Evolutionary conservation across 1,140 invertebrate genomes (phyloP), one percentile per base, ranked within the genome.

Genomic region (Phymastichus coffea): DNA sequence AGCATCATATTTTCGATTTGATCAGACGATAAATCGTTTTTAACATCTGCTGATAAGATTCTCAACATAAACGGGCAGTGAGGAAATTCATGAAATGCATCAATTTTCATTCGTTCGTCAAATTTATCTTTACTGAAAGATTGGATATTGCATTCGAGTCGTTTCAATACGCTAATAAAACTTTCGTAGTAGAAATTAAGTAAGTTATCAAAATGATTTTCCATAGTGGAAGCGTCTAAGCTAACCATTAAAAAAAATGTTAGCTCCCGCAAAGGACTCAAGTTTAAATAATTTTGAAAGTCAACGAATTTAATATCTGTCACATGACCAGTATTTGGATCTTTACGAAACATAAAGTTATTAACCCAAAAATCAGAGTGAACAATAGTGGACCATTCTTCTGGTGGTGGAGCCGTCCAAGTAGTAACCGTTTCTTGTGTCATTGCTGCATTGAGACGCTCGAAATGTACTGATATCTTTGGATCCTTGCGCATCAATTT

Each of bases 311-410:
- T 87, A 4, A 85, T 63, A 37, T 81, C 76, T 0, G 74, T 61
- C 0, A 82, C 74, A 17, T 69, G 56, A 0, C 71, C 75, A 9
- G 43, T 38, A 1, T 53, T 30, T 8, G 67, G 63, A 63, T 79
- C 66, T 4, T 67, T 49, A 4, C 70, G 73, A 44, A 81, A 81
- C 72, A 88, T 79, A 2, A 86, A 76, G 62, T 88, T 88, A 63
- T 86, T 87, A 4, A 81, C 74, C 86, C 86, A 87, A 40, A 85
- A 79, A 69, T 88, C 86, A 0, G 80, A 73, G 52, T 87, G 86
- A 2, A 79, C 70, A 20, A 84, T 80, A 0, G 80, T 82, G 0
- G 76, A 77, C 71, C 80, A 86, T 0, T 75, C 72, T 44, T 81
- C 78, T 0, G 67, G 64, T 0, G 76, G 74, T 1, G 47, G 30